Percentiles rank a stretch among this genome's conserved stretches.
These are phyloP conservation scores for Trichomalopsis sarcophagae DNA, from an alignment of 1,140 invertebrate genomes.

Conservation along the genomic window DNA sequence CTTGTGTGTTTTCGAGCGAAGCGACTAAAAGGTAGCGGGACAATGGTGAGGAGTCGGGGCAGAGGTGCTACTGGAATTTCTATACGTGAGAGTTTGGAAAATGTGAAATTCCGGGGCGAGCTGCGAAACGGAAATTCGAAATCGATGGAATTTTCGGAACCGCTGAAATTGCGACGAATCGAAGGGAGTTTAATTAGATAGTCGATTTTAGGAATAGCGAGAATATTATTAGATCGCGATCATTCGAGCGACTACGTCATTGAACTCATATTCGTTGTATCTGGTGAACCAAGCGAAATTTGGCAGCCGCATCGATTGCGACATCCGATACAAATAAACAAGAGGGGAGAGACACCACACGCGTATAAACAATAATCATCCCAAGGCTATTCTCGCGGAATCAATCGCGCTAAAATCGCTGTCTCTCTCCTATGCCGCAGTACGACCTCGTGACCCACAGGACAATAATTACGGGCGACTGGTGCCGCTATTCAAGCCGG, in stretches of 20 bases:
- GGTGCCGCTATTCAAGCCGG: background rate
- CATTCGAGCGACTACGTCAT: background rate
- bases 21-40: background rate
- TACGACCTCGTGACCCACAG: conserved; percentile 33
- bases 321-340: conserved; percentile 11
- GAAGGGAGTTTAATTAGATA: too few species aligned
- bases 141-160: background rate
- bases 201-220: background rate
- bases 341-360: background rate
- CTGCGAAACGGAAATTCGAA: background rate
- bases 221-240: background rate
- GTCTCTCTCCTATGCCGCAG: background rate
- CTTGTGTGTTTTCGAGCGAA: conserved; percentile 4
- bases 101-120: background rate
- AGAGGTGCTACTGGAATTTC: background rate
- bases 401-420: background rate
- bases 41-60: background rate
- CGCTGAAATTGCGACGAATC: background rate
- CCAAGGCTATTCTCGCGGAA: too few species aligned
- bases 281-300: background rate
- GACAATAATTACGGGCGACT: conserved; percentile 37
- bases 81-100: background rate
- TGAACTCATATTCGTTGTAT: background rate
- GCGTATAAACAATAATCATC: background rate
- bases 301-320: background rate